Evolutionary conservation across 2,113 vertebrate genomes (phyloP).

Genomic region (Myxocyprinus asiaticus): DNA sequence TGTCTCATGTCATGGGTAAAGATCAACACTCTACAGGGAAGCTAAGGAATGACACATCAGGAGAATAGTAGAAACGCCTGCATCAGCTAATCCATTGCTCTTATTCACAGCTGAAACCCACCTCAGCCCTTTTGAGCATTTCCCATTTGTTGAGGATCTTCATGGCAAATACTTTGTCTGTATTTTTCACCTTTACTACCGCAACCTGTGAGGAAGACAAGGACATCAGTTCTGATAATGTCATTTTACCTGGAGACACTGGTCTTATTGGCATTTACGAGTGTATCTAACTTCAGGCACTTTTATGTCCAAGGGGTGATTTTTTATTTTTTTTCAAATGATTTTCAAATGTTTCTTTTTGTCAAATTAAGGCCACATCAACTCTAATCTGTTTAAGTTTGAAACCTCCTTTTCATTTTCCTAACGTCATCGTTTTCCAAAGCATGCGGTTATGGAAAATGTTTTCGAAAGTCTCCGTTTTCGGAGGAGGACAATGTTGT

Average conservation of each 20-base stretch:
- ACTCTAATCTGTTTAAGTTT: no score
- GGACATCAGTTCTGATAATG: slow-evolving; percentile 1
- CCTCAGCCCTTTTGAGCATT: slow-evolving; percentile 98
- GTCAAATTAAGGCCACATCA: no score
- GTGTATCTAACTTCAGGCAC: no score
- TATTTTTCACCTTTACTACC: slow-evolving; percentile 94
- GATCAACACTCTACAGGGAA: background rate
- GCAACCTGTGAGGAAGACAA: slow-evolving; percentile 83
- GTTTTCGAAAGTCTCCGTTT: no score
- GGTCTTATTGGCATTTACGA: background rate
- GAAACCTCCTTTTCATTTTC: no score
- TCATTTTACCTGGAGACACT: background rate
- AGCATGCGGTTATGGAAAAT: no score
- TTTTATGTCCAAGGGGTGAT: no score
- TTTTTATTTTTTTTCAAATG: no score
- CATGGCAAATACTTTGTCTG: slow-evolving; percentile 98
- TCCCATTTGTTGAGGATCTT: slow-evolving; percentile 99
- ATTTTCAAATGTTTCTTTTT: no score
- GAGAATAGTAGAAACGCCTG: background rate
- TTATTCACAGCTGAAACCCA: slow-evolving; percentile 59
- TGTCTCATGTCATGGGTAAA: slow-evolving; percentile 44
- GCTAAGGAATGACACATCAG: background rate
- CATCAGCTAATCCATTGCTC: background rate
- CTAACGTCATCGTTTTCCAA: no score
- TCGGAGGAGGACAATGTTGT: no score